Evolutionary conservation across 1,140 invertebrate species (phyloP).

Genomic region (Panulirus ornatus): DNA sequence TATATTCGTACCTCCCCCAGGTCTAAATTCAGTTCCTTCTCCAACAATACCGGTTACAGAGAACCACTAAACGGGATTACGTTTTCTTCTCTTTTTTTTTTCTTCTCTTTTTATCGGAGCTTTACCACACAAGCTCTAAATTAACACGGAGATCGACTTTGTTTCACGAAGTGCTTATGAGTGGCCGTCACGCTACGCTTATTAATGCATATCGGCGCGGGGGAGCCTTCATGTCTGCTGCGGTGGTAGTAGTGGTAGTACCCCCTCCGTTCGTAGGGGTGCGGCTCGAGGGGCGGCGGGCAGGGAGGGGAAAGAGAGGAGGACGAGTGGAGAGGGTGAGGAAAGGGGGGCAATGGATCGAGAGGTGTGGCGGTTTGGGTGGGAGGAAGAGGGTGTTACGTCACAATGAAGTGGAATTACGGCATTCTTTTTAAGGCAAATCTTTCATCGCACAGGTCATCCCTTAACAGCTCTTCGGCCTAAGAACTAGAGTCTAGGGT

Average conservation of each 20-base stretch:
- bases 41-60: no score
- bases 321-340: neutral
- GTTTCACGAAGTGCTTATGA: neutral
- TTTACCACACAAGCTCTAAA: neutral
- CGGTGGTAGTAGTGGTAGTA: no score
- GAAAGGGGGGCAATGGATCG: neutral
- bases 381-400: neutral
- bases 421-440: no score
- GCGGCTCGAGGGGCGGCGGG: neutral
- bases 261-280: neutral
- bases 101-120: neutral
- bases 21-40: no score
- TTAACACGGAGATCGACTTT: neutral
- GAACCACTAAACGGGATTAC: no score
- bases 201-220: neutral
- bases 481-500: no score
- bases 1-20: no score
- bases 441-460: no score
- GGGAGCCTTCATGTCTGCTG: no score
- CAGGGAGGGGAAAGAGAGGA: neutral
- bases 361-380: neutral
- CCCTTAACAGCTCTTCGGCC: no score
- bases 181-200: neutral
- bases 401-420: no score
- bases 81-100: no score